Evolutionary conservation across 2,888 invertebrate species (phyloP), one percentile per base, ranked within the genome.

Genomic region (Lottia scabra): DNA sequence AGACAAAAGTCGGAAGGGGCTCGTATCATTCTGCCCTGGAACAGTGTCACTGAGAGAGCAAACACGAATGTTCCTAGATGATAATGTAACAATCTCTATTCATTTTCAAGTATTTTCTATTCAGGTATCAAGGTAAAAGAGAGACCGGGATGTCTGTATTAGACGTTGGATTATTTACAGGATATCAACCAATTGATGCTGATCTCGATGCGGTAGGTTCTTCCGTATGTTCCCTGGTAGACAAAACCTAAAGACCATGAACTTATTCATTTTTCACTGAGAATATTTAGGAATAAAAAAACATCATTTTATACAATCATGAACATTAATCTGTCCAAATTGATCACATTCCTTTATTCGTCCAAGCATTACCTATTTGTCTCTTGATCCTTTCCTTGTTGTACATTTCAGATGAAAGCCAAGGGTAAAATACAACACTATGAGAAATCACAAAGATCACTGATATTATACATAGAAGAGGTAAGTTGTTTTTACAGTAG

Each of bases 101-200:
- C 5, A 38, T 8, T 38, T 8, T 10, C 38, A 10, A 8, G 38
- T 10, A n/a, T 30, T 65, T 43, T 27, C 23, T 16, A 63, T 76
- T 10, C 72, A 82, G 81, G 27, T 81, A 79, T 66, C 69, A 72
- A 12, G 79, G 82, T 5, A 73, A 75, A 13, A 63, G 72, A 16
- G 78, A 76, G 26, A 72, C 80, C 46, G 85, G 84, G 10, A 85
- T 85, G 85, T 79, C 83, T 0, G 78, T 83, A 6, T 68, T 85
- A 1, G 80, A 82, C 68, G 77, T 82, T 30, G 84, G 83, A 3
- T 68, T 85, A 13, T 80, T 83, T 46, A 85, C 84, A 0, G 85
- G 83, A 10, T 82, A 80, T 56, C 70, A 75, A 19, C 80, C 81
- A 6, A 71, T 80, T n/a, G 64, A 77, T 23, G 76, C 77, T 1